phyloP scores from a whole-genome alignment of 1,140 invertebrate genomes.

The Ectropis grisescens region DNA sequence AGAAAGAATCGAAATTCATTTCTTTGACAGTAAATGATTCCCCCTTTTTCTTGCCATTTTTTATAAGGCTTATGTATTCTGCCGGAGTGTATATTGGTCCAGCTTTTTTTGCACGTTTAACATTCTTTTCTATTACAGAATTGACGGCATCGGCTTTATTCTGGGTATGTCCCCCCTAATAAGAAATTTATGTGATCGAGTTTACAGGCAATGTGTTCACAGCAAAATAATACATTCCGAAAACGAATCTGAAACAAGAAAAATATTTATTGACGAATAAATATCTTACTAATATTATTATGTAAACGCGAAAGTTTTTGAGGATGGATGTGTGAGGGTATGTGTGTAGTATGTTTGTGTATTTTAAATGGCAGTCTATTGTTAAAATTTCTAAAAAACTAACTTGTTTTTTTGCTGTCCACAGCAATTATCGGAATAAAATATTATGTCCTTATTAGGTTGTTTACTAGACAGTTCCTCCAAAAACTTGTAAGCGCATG shows the following conservation, averaged over 20 bases:
- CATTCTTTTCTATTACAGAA: slow-evolving; percentile 8
- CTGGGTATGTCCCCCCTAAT: slow-evolving; percentile 13
- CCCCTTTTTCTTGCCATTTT: slow-evolving; percentile 8
- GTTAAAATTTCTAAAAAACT: no score
- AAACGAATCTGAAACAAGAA: no score
- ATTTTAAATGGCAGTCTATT: no score
- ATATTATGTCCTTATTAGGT: slow-evolving; percentile 5
- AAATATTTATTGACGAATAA: no score
- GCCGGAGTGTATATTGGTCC: slow-evolving; percentile 13
- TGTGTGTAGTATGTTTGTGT: no score
- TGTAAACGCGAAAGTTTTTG: no score
- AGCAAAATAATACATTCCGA: slow-evolving; percentile 11
- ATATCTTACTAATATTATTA: no score
- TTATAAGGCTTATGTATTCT: slow-evolving; percentile 9
- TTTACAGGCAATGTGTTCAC: slow-evolving; percentile 7
- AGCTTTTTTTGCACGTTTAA: slow-evolving; percentile 8
- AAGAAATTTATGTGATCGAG: slow-evolving; percentile 13
- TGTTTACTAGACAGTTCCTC: background rate
- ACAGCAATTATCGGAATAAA: slow-evolving; percentile 21
- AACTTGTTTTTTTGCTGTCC: slow-evolving; percentile 21
- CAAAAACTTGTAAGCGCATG: slow-evolving; percentile 14
- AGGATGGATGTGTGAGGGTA: no score
- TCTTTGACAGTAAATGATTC: slow-evolving; percentile 10
- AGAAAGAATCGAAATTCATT: no score
- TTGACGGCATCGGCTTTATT: slow-evolving; percentile 12